Evolutionary conservation across 2,888 invertebrate species (phyloP).

Genomic region (Clunio marinus): DNA sequence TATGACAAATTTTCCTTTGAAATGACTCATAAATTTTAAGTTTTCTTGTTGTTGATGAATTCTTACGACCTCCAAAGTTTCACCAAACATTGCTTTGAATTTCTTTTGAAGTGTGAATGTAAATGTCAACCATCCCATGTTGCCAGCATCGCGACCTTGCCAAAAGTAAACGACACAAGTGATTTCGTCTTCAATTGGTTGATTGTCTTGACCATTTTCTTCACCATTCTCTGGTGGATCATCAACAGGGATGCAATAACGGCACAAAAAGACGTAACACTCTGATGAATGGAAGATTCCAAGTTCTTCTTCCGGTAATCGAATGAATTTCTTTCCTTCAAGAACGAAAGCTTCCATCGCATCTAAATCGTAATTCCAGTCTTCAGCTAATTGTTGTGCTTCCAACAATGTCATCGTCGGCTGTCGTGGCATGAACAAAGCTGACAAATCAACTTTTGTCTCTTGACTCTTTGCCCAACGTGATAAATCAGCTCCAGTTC

Average conservation of each 20-base stretch:
- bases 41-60: conserved; percentile 99
- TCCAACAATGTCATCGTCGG: conserved; percentile 79
- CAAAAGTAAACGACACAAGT: conserved; percentile 92
- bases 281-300: conserved; percentile 88
- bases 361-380: conserved; percentile 98
- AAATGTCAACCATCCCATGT: conserved; percentile 99
- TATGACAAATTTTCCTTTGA: conserved; percentile 90
- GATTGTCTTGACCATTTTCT: conserved; percentile 42
- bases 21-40: conserved; percentile 96
- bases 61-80: conserved; percentile 88
- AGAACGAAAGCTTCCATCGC: conserved; percentile 97
- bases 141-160: conserved; percentile 95
- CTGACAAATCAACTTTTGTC: conserved; percentile 81
- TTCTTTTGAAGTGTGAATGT: conserved; percentile 93
- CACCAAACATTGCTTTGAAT: conserved; percentile 81
- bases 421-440: conserved; percentile 92
- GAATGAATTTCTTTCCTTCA: conserved; percentile 95
- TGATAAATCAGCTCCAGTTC: conserved; percentile 92
- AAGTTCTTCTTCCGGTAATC: conserved; percentile 89
- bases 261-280: conserved; percentile 96
- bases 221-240: conserved; percentile 59
- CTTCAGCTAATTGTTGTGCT: conserved; percentile 76
- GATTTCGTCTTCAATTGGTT: conserved; percentile 54
- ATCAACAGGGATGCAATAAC: conserved; percentile 81
- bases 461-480: conserved; percentile 87